Evolutionary conservation across 2,797 vertebrate genomes (phyloP).

Genomic region (Atherinosoma microstoma): DNA sequence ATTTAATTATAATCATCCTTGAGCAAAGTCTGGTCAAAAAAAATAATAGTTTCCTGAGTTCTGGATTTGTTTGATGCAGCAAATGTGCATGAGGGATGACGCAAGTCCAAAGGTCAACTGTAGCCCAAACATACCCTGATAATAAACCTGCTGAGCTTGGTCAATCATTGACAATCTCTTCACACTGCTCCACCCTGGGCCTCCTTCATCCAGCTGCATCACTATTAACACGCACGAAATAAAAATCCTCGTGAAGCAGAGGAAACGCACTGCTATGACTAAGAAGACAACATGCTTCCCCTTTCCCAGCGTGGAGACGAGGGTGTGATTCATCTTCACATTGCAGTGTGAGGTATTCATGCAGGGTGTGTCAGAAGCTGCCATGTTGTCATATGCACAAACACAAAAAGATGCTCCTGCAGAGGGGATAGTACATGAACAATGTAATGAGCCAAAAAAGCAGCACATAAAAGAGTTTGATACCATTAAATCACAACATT

Average conservation of each 20-base stretch:
- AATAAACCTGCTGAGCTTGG: slow-evolving; percentile 57
- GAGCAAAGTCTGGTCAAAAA: neutral
- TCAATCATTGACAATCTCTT: slow-evolving; percentile 40
- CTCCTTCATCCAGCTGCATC: neutral
- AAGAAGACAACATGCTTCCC: neutral
- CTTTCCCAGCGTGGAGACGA: slow-evolving; percentile 22
- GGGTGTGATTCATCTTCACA: slow-evolving; percentile 23
- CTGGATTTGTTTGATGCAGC: neutral
- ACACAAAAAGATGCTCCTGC: neutral
- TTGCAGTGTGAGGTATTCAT: neutral
- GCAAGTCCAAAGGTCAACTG: slow-evolving; percentile 38
- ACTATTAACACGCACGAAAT: neutral
- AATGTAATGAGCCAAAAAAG: neutral
- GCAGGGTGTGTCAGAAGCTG: slow-evolving; percentile 24
- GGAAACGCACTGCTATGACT: neutral
- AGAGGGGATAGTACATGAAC: neutral
- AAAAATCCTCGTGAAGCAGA: slow-evolving; percentile 41
- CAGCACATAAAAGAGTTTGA: neutral
- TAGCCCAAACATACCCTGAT: slow-evolving; percentile 46
- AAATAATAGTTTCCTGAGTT: neutral
- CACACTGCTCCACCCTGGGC: neutral
- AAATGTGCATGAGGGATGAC: neutral
- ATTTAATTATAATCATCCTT: accelerated
- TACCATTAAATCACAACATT: neutral
- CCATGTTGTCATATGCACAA: neutral